Evolutionary conservation across 1,140 invertebrate genomes (phyloP).

Genomic region (Hyposmocoma kahamanoa): DNA sequence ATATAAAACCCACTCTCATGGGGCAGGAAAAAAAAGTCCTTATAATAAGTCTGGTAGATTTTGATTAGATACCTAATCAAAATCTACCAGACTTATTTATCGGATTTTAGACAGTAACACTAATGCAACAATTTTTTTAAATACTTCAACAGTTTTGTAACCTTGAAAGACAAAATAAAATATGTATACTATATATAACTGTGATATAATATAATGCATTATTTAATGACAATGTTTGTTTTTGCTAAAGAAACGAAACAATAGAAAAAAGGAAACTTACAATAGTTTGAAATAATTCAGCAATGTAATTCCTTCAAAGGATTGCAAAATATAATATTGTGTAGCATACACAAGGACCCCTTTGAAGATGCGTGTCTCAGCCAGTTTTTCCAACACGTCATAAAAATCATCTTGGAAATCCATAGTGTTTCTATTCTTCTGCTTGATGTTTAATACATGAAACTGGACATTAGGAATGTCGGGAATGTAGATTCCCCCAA

Average conservation of each 20-base stretch:
- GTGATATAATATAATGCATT: not conserved
- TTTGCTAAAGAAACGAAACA: not conserved
- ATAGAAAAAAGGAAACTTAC: conserved; percentile 34
- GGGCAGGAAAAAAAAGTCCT: no score
- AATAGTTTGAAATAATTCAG: conserved; percentile 55
- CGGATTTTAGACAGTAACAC: no score
- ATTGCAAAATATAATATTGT: conserved; percentile 46
- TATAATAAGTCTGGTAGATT: no score
- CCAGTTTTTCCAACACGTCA: conserved; percentile 33
- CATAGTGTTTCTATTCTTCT: conserved; percentile 11
- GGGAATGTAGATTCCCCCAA: conserved; percentile 48
- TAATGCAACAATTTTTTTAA: no score
- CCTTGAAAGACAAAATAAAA: conserved; percentile 5
- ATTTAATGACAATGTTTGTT: not conserved
- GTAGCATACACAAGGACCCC: conserved; percentile 54
- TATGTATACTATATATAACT: conserved; percentile 10
- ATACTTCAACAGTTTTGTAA: not conserved
- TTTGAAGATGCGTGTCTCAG: conserved; percentile 41
- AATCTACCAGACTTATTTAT: no score
- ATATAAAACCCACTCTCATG: no score
- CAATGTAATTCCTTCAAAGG: conserved; percentile 51
- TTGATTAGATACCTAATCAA: no score
- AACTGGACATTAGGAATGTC: conserved; percentile 51
- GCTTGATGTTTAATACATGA: conserved; percentile 48
- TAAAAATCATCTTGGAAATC: conserved; percentile 39